These are phyloP conservation scores for Timema cristinae DNA, from an alignment of 2,888 invertebrate genomes.

Conservation along the genomic window DNA sequence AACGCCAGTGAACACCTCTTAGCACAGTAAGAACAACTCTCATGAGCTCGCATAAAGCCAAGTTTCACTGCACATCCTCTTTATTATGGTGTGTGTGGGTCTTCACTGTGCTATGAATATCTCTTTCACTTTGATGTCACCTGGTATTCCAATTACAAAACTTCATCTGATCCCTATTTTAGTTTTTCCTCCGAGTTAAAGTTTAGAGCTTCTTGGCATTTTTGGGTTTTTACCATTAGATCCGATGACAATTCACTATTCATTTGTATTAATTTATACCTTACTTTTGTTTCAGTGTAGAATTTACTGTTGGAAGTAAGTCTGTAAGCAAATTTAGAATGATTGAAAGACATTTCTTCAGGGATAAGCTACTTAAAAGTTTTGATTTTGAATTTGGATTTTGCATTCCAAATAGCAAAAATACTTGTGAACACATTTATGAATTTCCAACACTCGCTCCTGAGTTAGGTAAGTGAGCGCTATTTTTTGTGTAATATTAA, in stretches of 20 bases:
- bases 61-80: too few species aligned
- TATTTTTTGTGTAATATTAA: not conserved
- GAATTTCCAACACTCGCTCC: slow-evolving; percentile 89
- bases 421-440: slow-evolving; percentile 98
- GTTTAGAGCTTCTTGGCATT: too few species aligned
- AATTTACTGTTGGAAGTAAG: slow-evolving; percentile 90
- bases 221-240: not conserved
- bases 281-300: slow-evolving; percentile 63
- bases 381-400: slow-evolving; percentile 99
- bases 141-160: too few species aligned
- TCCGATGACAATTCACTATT: not conserved
- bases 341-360: slow-evolving; percentile 97
- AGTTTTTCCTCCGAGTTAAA: too few species aligned
- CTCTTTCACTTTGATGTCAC: too few species aligned
- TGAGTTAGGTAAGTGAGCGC: slow-evolving; percentile 68
- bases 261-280: not conserved
- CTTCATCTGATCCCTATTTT: too few species aligned
- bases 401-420: slow-evolving; percentile 95
- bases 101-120: too few species aligned
- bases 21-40: too few species aligned
- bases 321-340: slow-evolving; percentile 95
- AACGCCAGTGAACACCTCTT: too few species aligned
- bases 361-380: slow-evolving; percentile 88
- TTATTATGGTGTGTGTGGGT: too few species aligned
- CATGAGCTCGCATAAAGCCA: too few species aligned